phyloP scores from a whole-genome alignment of 1,140 invertebrate genomes.

The Homalodisca vitripennis region DNA sequence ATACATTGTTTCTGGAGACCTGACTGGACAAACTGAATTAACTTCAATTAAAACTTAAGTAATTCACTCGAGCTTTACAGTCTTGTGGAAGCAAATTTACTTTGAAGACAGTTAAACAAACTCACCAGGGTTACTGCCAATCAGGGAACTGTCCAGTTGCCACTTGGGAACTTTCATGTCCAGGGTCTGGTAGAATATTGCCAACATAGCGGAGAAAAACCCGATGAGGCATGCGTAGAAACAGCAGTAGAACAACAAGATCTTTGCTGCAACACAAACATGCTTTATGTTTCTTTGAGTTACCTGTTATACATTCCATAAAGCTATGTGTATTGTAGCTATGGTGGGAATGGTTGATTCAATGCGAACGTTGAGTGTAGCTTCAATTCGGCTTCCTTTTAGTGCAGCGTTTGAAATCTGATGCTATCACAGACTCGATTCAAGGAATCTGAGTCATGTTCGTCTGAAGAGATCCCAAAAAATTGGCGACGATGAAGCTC shows the following conservation, averaged over 20 bases:
- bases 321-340: no score
- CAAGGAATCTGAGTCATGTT: no score
- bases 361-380: no score
- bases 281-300: no score
- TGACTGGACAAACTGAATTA: background rate
- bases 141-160: constrained; percentile 77
- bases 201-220: constrained; percentile 89
- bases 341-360: no score
- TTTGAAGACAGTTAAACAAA: background rate
- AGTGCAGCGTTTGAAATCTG: no score
- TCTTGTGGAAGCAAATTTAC: no score
- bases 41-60: background rate
- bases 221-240: constrained; percentile 86
- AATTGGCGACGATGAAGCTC: no score
- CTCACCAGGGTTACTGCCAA: constrained; percentile 88
- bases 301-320: no score
- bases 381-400: no score
- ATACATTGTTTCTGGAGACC: background rate
- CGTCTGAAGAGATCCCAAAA: no score
- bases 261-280: constrained; percentile 72
- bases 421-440: no score
- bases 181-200: constrained; percentile 91
- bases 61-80: constrained; percentile 38
- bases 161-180: constrained; percentile 84
- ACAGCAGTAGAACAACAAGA: constrained; percentile 90